Base-by-base conservation (phyloP, 2,888 invertebrate species). In the Eupithecia dodoneata region DNA sequence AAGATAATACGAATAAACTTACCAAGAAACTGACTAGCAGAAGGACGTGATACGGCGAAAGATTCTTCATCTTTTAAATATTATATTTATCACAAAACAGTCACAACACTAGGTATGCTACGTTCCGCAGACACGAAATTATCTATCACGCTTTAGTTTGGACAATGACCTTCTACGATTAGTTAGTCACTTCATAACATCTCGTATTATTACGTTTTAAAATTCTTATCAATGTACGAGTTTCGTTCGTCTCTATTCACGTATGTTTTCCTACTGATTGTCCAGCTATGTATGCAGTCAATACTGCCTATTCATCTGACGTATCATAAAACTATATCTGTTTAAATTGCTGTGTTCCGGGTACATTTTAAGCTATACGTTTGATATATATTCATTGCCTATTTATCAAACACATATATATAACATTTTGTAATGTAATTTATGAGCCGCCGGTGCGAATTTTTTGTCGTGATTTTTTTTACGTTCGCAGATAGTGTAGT, bases 1-100 rank as follows among this genome's bases (percentile, higher is more conserved):
- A 63, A 65, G 7, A 42, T 47, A 10, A 49, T 41, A 5, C 9
- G 49, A 72, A 63, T 55, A 69, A 75, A 44, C 89, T 87, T 83
- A 90, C 90, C 87, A 88, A 74, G 76, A 88, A 87, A 49, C 87
- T 83, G 30, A 90, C 85, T 18, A 83, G 71, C 47, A 80, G 70
- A 49, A 89, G 81, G 41, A 82, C 83, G 65, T 77, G 76, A 42
- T 82, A 82, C 12, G 88, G 84, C 13, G 87, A 81, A 69, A 80
- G 49, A 83, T 85, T 86, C 77, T 84, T 86, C 77, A 80, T 78
- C 1, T 72, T 70, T 4, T 71, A 65, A 45, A 47, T 45, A 70
- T 70, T 66, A 71, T 72, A 44, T 74, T 67, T 10, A 12, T 49
- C 13, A 45, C 18, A 41, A 30, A 9, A 12, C 63, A 65, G 5